Evolutionary conservation across 2,888 invertebrate species (phyloP), one percentile per base, ranked within the genome.

Genomic region (Stenolophus ochropezus): DNA sequence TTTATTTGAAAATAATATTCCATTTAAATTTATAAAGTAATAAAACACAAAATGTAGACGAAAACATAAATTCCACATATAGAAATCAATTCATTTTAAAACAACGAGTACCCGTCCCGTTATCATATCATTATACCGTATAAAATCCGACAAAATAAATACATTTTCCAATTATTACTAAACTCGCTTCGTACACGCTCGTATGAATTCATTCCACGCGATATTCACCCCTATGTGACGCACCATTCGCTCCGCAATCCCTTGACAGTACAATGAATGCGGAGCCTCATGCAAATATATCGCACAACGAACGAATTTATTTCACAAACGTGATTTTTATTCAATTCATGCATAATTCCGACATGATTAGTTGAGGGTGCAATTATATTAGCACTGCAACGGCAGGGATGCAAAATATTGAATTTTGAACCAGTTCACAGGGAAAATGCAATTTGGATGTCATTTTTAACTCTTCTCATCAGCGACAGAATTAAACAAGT

Each of bases 301-400:
- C 65, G 33, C 33, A 69, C 65, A 69, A 69, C 25, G 53, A 4
- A 73, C 51, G 47, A 73, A 74, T 74, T 74, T 74, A 74, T 74
- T 27, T 51, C 53, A 23, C 74, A 74, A 23, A 74, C 74, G 74
- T 74, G 74, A 74, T 74, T 74, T 74, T 76, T 58, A 76, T 76
- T 16, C 76, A 56, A 56, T 69, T 61, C 78, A 77, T 61, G 49
- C 77, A 78, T 78, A 78, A 78, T 65, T 78, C 65, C 78, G 47
- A 11, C 14, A 21, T 65, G 65, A 78, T 65, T 78, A 78, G 27
- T 27, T 14, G 14, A 11, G 23, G 49, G 21, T 20, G 16, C 78
- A 65, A 42, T 42, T 49, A 65, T 61, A 65, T 78, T 78, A 65
- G 65, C 75, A 75, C 56, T 56, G 56, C 56, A 8, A 20, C 4